Base-by-base conservation (phyloP, 2,113 vertebrate genomes). In the Tichodroma muraria region DNA sequence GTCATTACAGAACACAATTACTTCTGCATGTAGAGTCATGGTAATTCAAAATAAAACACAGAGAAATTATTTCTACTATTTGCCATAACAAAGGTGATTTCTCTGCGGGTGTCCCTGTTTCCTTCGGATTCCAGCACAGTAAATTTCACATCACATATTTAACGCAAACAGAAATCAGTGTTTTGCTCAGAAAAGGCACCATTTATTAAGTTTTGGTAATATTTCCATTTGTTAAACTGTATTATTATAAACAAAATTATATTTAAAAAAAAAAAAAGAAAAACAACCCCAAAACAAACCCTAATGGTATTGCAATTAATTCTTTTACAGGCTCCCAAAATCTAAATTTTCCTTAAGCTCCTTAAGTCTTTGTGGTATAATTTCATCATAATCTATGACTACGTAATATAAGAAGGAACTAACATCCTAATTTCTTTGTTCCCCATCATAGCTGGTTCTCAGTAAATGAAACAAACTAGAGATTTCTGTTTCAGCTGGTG, bases 61-160 rank as follows among this genome's bases (percentile, higher is more conserved):
- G 59, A 82, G 79, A 88, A 90, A 94, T 94, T 73, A 78, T 90
- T 90, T 88, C 95, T 91, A 83, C 82, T 64, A 22, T 83, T 84
- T 86, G 70, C 79, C 49, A 5, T 57, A 80, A 84, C 68, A 85
- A 94, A 92, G 88, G 61, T 88, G 89, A 89, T 80, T 80, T 94
- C 85, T 91, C 91, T 40, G 76, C 9, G 1, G 94, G 91, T 63
- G 79, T 85, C 76, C 70, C 49, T 10, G 12, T 52, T 88, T 81
- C 69, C 64, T 93, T 89, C 22, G 9, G 44, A 75, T 89, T 75
- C 88, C 83, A 89, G 79, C 91, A 88, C 91, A 94, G 68, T 91
- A 93, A 61, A 93, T 95, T 96, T 91, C 88, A 88, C 80, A 93
- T 64, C 49, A 80, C 38, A 21, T 59, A 80, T 81, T 89, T 83